phyloP scores from a whole-genome alignment of 2,113 vertebrate species.

The Datnioides undecimradiatus region DNA sequence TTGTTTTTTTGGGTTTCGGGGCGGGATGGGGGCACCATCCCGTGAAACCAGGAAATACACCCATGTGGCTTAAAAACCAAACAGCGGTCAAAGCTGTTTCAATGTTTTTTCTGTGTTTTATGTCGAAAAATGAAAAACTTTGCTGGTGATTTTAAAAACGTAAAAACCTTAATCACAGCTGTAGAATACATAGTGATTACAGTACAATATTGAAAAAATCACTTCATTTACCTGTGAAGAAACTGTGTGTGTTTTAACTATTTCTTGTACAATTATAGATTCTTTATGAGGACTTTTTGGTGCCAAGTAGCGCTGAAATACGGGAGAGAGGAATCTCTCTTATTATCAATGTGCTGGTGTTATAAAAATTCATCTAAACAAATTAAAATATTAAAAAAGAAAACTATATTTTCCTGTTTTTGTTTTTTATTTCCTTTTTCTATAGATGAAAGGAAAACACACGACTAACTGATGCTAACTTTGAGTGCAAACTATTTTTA shows the following conservation, averaged over 20 bases:
- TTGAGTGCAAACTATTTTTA: slow-evolving; percentile 88
- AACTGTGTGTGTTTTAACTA: slow-evolving; percentile 99
- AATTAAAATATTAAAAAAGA: slow-evolving; percentile 99
- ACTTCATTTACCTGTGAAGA: slow-evolving; percentile 99
- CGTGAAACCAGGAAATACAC: slow-evolving; percentile 97
- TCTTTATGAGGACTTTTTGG: slow-evolving; percentile 99
- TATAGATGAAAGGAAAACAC: slow-evolving; percentile 60
- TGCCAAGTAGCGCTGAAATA: slow-evolving; percentile 98
- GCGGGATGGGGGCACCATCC: slow-evolving; percentile 9
- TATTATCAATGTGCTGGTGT: slow-evolving; percentile 99
- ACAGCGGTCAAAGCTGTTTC: slow-evolving; percentile 94
- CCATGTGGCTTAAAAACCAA: slow-evolving; percentile 92
- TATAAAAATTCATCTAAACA: slow-evolving; percentile 97
- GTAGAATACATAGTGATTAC: slow-evolving; percentile 97
- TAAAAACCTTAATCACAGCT: slow-evolving; percentile 96
- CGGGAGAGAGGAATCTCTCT: slow-evolving; percentile 96
- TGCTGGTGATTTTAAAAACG: slow-evolving; percentile 98
- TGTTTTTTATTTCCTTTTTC: slow-evolving; percentile 76
- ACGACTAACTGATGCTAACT: slow-evolving; percentile 98
- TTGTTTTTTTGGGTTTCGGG: not conserved
- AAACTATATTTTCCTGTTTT: slow-evolving; percentile 97
- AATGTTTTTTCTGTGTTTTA: slow-evolving; percentile 98
- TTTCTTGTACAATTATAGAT: slow-evolving; percentile 99
- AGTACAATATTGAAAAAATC: slow-evolving; percentile 94
- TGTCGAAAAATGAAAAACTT: slow-evolving; percentile 92